Evolutionary conservation across 2,797 vertebrate species (phyloP).

Genomic region (Clarias fuscus): DNA sequence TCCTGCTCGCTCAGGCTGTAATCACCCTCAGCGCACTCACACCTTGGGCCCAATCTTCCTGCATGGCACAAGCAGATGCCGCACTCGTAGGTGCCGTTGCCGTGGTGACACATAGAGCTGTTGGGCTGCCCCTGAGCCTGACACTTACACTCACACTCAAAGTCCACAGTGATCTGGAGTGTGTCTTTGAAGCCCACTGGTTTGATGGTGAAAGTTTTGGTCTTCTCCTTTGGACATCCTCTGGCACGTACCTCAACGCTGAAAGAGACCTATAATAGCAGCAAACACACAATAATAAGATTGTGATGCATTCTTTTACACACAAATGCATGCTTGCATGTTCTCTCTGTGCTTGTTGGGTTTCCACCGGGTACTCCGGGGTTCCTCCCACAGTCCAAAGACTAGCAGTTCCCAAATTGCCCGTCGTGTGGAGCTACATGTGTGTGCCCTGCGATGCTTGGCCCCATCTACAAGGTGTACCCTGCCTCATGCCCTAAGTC

Average conservation of each 20-base stretch:
- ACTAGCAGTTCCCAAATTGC: too few relatives aligned
- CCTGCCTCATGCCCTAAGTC: too few relatives aligned
- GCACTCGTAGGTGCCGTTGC: conserved; percentile 91
- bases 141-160: conserved; percentile 87
- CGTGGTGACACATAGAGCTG: conserved; percentile 81
- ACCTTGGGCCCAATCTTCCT: conserved; percentile 86
- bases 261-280: conserved; percentile 82
- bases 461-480: too few relatives aligned
- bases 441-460: too few relatives aligned
- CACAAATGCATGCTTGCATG: neutral
- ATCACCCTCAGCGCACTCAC: conserved; percentile 92
- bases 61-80: conserved; percentile 89
- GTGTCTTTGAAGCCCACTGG: conserved; percentile 95
- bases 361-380: too few relatives aligned
- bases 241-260: conserved; percentile 90
- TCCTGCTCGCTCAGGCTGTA: conserved; percentile 85
- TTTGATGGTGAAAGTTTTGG: conserved; percentile 92
- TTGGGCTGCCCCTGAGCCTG: conserved; percentile 72
- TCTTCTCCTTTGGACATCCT: conserved; percentile 82
- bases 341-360: too few relatives aligned
- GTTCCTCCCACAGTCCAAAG: too few relatives aligned
- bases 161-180: conserved; percentile 81
- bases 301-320: neutral
- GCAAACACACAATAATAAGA: conserved; percentile 4
- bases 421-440: too few relatives aligned